Base-by-base conservation (phyloP, 2,888 invertebrate species). In the Anticlea derivata region DNA sequence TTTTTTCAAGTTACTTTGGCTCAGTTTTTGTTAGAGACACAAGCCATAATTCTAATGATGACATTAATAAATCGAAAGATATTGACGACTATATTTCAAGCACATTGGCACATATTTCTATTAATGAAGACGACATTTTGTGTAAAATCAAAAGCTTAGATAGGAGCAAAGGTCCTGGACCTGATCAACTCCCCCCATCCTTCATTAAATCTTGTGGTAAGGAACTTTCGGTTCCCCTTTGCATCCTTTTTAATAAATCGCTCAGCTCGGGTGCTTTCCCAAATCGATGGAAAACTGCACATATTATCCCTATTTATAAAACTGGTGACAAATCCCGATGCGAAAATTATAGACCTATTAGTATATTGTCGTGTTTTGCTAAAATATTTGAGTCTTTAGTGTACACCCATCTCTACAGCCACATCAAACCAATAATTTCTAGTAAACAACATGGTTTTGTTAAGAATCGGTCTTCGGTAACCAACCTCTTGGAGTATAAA, bases 101-200 rank as follows among this genome's bases (percentile, higher is more conserved):
- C 17, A 17, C 27, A 24, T 7, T 29, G 10, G 0, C 39, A 20
- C 27, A 39, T n/a, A 7, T 39, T 7, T 39, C 17, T 7, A 27
- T 39, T 7, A 17, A 2, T 1, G 23, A 11, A 31, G 23, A 0
- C 1, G 31, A 41, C 5, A 20, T 30, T 12, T 5, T 7, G 1
- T 7, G 12, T 1, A 41, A 41, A 31, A 31, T 41, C n/a, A n/a
- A n/a, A n/a, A n/a, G n/a, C n/a, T n/a, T n/a, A n/a, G n/a, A n/a
- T 23, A 22, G 3, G 12, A 41, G n/a, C 6, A 40, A 41, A 12
- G 41, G 41, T 2, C 30, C 31, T 1, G 41, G 41, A 1, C 30
- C 41, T 2, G 41, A 31, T n/a, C n/a, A n/a, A n/a, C n/a, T n/a
- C n/a, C n/a, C n/a, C n/a, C n/a, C n/a, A n/a, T n/a, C n/a, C n/a